Base-by-base conservation (phyloP, 2,113 vertebrate genomes). In the Elephantulus edwardii region DNA sequence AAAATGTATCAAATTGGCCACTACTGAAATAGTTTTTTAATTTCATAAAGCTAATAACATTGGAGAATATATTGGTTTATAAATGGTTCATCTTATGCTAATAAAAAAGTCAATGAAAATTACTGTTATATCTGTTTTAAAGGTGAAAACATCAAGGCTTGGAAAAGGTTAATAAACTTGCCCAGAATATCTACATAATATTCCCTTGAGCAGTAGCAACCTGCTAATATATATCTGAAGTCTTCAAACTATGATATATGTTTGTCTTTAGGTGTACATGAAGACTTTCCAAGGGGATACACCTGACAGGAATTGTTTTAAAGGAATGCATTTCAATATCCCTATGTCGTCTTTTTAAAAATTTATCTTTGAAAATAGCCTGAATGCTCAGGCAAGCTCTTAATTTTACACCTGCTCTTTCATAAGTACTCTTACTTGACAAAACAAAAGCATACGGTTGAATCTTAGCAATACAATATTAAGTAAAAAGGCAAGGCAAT, bases 91-190 rank as follows among this genome's bases (percentile, higher is more conserved):
- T 91, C 35, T 86, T 86, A 90, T 7, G 42, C 79, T 92, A 88
- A 80, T 60, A 89, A 88, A 92, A 88, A 81, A 80, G 33, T n/a
- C 83, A 89, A 24, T 92, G 77, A 91, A 83, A 81, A 52, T 90
- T 93, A 92, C 86, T 92, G 76, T 78, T 66, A 33, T 56, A 81
- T 88, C 80, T 93, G 46, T 89, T 92, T 94, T 92, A 92, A 85
- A 94, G 78, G 82, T 92, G 50, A 96, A 88, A 92, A 95, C 94
- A 95, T 50, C 81, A 78, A 95, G 86, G 92, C 95, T 91, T 91
- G 75, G 83, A 95, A 94, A 68, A 95, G 91, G 93, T 95, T 95
- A 95, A 95, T 88, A 91, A 95, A 94, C 93, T 93, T 95, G 95
- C 93, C 91, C 92, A 95, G 93, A 95, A 90, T 91, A 95, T 89